phyloP scores from a whole-genome alignment of 2,113 vertebrate species.

The Eudyptes chrysolophus region DNA sequence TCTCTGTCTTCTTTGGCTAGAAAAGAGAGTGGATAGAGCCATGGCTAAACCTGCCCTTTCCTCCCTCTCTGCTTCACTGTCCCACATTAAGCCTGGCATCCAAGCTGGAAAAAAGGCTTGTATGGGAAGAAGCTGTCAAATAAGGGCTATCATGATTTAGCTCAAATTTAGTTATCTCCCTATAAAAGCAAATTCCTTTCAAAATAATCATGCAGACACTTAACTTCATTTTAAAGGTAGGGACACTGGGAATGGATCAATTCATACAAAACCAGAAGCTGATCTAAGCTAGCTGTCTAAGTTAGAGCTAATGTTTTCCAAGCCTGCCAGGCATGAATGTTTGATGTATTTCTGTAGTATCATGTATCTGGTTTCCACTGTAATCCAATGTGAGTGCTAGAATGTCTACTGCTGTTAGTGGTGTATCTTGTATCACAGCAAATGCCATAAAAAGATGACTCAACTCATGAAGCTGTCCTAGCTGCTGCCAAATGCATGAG shows the following conservation, averaged over 20 bases:
- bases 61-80: not conserved
- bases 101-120: not conserved
- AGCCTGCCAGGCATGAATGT: not conserved
- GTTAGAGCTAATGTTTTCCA: not conserved
- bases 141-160: not conserved
- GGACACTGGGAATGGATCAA: not conserved
- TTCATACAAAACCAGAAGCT: not conserved
- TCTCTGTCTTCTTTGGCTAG: not conserved
- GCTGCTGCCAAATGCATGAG: not conserved
- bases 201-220: not conserved
- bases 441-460: not conserved
- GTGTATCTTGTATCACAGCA: not conserved
- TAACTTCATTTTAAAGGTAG: not conserved
- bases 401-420: not conserved
- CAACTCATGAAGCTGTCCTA: not conserved
- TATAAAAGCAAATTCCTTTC: not conserved
- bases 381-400: not conserved
- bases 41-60: not conserved
- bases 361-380: not conserved
- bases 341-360: not conserved
- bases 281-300: not conserved
- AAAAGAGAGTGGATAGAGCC: not conserved
- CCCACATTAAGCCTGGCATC: not conserved
- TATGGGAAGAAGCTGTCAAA: not conserved
- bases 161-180: not conserved